Base-by-base conservation (phyloP, 1,140 invertebrate species). In the Lucilia sericata region DNA sequence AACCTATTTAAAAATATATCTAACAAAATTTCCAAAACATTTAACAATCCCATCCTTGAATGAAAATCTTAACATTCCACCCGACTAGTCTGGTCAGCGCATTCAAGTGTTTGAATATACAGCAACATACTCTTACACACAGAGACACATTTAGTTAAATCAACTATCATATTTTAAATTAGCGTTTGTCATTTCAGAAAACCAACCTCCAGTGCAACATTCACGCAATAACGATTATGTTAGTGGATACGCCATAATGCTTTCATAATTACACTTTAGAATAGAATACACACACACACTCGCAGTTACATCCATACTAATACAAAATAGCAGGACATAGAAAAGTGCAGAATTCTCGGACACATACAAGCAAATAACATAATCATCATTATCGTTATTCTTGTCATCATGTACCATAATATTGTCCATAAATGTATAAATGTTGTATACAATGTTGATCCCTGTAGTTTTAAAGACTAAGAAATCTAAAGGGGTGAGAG, bases 201-300 rank as follows among this genome's bases (percentile, higher is more conserved):
- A 86, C 83, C 19, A 70, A 70, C 65, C 65, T 70, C 65, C 65
- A 70, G 65, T 21, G 19, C 65, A 70, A 70, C 65, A 70, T 70
- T 88, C 87, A 88, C 85, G 88, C 88, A 87, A 88, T 88, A 88
- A 88, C 88, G 88, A 88, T 88, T 88, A 70, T 70, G 65, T 70
- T 70, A 70, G 88, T 85, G 86, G 87, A 87, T 86, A 88, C 87
- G 88, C 87, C 88, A 88, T 88, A 88, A 88, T 88, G 88, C 88
- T 86, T 88, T 89, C 88, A 88, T 88, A 88, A 88, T 88, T 88
- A 88, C 88, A 87, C 87, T 86, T 86, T 84, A 87, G 65, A 70
- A 25, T 14, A 60, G 21, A 70, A 42, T 7, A 42, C 42, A 42
- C 0, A 42, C 42, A 42, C 7, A 10, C 0, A 70, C n/a, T 30